Evolutionary conservation across 2,113 vertebrate genomes (phyloP), one percentile per base, ranked within the genome.

Genomic region (Cacatua alba): DNA sequence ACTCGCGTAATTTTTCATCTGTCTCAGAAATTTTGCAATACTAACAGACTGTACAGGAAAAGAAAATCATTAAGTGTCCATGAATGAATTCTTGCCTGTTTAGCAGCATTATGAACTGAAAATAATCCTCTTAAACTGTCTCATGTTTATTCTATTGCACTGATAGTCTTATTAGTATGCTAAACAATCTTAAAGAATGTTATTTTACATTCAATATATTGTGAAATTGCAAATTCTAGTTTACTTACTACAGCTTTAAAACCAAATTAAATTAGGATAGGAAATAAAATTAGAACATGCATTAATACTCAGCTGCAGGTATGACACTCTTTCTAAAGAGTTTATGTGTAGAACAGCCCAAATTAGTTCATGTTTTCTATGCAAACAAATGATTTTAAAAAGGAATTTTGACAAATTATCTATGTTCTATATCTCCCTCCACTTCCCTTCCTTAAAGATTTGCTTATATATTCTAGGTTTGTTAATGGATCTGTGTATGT

Each of bases 41-140:
- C 43, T 95, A 88, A 94, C 86, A 94, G 83, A 77, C 67, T 11
- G 76, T 48, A 76, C 23, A 78, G 51, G 63, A 44, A 63, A 88
- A 39, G 71, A 95, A 94, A 94, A 86, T 88, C 55, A 88, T 95
- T 92, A 96, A 69, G 15, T 67, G 67, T 53, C 59, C 86, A 82
- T 33, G 55, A 95, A 94, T 46, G 46, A 59, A 43, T 63, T 41
- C 46, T 82, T 79, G 17, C 49, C 59, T 64, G 60, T 72, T 80
- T 78, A 93, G 39, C 24, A 86, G 63, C 1, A 81, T 75, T 86
- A 82, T 74, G 91, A 87, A 71, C 28, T 33, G 78, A 94, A 94
- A 94, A 72, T 77, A 94, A 88, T 77, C 87, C 35, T 72, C 60
- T 89, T 60, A 81, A 88, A 80, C 9, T 41, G 39, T 74, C n/a